These are phyloP conservation scores for Hemicentrotus pulcherrimus DNA, from an alignment of 35 echinoderm and acorn worm genomes.

Conservation along the genomic window DNA sequence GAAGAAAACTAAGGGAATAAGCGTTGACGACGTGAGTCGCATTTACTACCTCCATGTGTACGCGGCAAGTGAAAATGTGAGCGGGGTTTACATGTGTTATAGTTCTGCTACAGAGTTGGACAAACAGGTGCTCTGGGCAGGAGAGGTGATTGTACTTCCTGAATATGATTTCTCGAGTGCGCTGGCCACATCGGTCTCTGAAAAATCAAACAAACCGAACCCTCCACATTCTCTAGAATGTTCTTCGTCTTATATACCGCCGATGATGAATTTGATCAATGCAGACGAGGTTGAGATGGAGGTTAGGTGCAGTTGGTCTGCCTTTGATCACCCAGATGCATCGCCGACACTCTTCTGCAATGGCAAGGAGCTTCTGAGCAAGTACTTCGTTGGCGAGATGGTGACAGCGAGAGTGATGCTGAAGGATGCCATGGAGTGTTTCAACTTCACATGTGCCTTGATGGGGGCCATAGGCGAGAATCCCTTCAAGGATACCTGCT, in stretches of 20 bases:
- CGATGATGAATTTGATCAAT: slow-evolving; percentile 38
- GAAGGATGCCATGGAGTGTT: background rate
- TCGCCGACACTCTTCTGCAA: background rate
- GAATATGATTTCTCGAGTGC: background rate
- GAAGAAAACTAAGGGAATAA: too few species aligned
- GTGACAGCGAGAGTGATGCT: slow-evolving; percentile 26
- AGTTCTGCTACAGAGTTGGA: background rate
- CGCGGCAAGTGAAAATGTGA: background rate
- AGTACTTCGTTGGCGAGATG: background rate
- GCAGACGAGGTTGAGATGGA: background rate
- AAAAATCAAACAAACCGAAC: background rate
- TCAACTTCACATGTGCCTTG: background rate
- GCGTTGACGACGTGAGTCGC: background rate
- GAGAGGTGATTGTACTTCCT: background rate
- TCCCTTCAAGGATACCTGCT: background rate
- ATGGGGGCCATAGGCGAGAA: background rate
- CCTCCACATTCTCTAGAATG: background rate
- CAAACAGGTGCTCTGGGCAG: background rate
- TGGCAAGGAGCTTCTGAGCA: background rate
- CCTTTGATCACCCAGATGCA: background rate
- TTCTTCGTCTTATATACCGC: background rate
- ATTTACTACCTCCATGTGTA: background rate
- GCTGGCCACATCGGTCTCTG: background rate
- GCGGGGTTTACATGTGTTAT: background rate
- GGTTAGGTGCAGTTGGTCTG: slow-evolving; percentile 37